Conservation (phyloP, 2,113 vertebrate species). For the Leiothrix lutea region DNA sequence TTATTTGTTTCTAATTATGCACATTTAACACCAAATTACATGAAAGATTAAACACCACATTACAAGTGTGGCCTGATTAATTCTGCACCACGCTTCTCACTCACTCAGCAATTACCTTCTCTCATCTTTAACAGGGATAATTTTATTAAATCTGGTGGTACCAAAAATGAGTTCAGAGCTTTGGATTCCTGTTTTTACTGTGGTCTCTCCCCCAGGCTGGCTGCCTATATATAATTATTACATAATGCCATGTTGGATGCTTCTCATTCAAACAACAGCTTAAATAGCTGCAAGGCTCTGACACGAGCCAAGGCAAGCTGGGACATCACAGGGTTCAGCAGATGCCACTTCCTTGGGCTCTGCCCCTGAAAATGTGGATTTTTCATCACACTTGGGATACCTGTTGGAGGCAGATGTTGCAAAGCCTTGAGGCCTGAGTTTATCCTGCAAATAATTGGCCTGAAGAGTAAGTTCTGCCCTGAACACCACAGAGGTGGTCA, state of each 20-base stretch:
- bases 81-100: neutral
- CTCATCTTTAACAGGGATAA: neutral
- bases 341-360: neutral
- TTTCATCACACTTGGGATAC: neutral
- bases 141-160: slow-evolving; percentile 19
- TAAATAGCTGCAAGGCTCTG: neutral
- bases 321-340: neutral
- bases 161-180: neutral
- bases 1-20: neutral
- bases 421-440: neutral
- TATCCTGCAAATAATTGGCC: neutral
- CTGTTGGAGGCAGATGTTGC: neutral
- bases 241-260: neutral
- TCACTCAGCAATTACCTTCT: neutral
- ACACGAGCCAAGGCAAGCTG: neutral
- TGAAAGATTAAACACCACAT: slow-evolving; percentile 21
- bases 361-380: neutral
- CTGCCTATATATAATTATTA: neutral
- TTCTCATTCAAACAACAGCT: neutral
- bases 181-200: neutral
- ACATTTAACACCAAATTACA: slow-evolving; percentile 1
- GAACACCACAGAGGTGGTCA: neutral
- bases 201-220: neutral
- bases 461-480: neutral
- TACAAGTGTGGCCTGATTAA: neutral